Conservation (phyloP, 2,888 invertebrate species). For the Xanthorhoe designata region DNA sequence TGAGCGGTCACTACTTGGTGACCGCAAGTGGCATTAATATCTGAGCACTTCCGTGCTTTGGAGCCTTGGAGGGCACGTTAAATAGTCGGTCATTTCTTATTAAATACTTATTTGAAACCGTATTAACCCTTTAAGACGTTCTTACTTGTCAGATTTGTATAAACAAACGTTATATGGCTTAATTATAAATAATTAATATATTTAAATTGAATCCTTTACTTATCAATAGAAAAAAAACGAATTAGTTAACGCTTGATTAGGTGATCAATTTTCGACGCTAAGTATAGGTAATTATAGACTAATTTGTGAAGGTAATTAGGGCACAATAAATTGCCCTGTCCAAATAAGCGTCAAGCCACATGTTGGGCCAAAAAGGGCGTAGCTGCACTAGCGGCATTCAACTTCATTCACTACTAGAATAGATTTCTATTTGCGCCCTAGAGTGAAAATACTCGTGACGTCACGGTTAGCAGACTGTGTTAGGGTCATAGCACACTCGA, state of each 20-base stretch:
- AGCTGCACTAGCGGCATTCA: slow-evolving; percentile 27
- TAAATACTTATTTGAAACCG: too few species aligned
- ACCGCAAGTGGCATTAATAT: too few species aligned
- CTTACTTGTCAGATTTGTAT: too few species aligned
- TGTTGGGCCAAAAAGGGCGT: slow-evolving; percentile 24
- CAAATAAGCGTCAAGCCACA: slow-evolving; percentile 1
- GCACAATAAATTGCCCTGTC: slow-evolving; percentile 8
- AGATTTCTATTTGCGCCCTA: slow-evolving; percentile 28
- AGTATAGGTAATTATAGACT: background rate
- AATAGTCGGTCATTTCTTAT: too few species aligned
- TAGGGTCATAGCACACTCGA: background rate
- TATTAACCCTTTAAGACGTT: too few species aligned
- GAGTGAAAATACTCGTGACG: slow-evolving; percentile 20
- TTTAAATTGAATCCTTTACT: background rate
- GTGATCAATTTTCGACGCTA: background rate
- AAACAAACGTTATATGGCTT: too few species aligned
- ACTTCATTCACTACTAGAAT: slow-evolving; percentile 28
- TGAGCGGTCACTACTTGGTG: too few species aligned
- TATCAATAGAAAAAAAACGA: too few species aligned
- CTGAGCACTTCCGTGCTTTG: too few species aligned
- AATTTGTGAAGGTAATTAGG: slow-evolving; percentile 9
- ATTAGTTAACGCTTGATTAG: too few species aligned
- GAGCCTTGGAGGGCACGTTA: too few species aligned
- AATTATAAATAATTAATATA: too few species aligned
- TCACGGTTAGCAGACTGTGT: background rate